Conservation (phyloP, 2,113 vertebrate genomes). For the Orycteropus afer region DNA sequence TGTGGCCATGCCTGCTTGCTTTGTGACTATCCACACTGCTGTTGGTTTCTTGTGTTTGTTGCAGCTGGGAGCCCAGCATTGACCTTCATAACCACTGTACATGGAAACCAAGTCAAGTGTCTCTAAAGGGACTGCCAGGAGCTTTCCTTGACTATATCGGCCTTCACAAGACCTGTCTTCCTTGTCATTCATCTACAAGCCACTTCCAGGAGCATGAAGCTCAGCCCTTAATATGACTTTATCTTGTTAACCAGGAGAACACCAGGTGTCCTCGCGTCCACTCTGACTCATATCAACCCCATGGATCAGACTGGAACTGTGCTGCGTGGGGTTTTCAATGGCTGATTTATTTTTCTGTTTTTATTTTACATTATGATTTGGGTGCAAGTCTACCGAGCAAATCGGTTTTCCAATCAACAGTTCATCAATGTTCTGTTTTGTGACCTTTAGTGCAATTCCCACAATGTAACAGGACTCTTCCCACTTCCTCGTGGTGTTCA, state of each 20-base stretch:
- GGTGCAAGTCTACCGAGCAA: no score
- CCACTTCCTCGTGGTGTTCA: no score
- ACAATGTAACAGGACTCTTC: no score
- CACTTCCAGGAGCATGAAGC: neutral
- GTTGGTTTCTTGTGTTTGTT: neutral
- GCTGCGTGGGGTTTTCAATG: neutral
- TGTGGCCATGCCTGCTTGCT: accelerated
- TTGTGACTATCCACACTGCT: neutral
- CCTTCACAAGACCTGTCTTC: neutral
- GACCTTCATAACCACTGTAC: neutral
- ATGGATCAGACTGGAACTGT: no score
- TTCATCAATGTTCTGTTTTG: no score
- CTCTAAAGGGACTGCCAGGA: neutral
- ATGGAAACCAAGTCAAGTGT: neutral
- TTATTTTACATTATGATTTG: no score
- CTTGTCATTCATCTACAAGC: neutral
- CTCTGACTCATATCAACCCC: neutral
- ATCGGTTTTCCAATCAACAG: no score
- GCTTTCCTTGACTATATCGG: neutral
- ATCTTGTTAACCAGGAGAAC: neutral
- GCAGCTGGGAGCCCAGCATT: neutral
- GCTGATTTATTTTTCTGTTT: no score
- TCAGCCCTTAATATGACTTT: neutral
- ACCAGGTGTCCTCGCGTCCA: neutral
- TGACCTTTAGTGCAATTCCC: no score